These are phyloP conservation scores for Macrocentrus cingulum DNA, from an alignment of 1,140 invertebrate species.

Conservation along the genomic window DNA sequence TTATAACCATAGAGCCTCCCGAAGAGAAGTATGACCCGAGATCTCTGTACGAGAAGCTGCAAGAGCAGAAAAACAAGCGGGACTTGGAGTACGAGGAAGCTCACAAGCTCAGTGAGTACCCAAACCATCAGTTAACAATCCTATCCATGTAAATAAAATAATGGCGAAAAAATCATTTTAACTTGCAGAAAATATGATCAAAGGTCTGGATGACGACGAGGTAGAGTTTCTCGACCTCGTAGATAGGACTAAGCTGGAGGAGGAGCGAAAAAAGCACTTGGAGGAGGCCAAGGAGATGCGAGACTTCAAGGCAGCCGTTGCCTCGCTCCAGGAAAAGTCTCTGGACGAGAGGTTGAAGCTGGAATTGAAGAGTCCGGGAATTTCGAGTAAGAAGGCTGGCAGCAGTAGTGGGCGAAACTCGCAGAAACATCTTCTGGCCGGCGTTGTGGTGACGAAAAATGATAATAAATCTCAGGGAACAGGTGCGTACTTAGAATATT, in stretches of 20 bases:
- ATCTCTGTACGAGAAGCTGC: constrained; percentile 83
- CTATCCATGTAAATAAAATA: not conserved
- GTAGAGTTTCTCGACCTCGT: constrained; percentile 89
- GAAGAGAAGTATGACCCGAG: constrained; percentile 81
- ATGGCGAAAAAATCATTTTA: not conserved
- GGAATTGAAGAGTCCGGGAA: constrained; percentile 57
- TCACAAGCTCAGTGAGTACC: constrained; percentile 81
- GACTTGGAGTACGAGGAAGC: constrained; percentile 94
- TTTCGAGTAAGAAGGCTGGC: constrained; percentile 39
- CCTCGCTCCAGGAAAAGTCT: constrained; percentile 75
- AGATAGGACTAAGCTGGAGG: constrained; percentile 80
- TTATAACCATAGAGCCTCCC: constrained; percentile 69
- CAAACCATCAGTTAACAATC: not conserved
- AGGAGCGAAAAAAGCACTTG: constrained; percentile 75
- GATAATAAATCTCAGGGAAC: constrained; percentile 57
- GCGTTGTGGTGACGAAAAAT: constrained; percentile 65
- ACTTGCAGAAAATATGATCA: constrained; percentile 85
- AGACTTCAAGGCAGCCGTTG: constrained; percentile 79
- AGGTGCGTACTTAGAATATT: constrained; percentile 43
- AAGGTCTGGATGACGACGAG: constrained; percentile 93
- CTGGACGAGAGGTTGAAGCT: constrained; percentile 67
- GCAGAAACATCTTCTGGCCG: constrained; percentile 64
- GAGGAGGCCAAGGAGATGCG: constrained; percentile 81
- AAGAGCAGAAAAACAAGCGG: constrained; percentile 88
- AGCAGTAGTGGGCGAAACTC: constrained; percentile 50